Base-by-base conservation (phyloP, 2,797 vertebrate species). In the Clarias laeviceps region DNA sequence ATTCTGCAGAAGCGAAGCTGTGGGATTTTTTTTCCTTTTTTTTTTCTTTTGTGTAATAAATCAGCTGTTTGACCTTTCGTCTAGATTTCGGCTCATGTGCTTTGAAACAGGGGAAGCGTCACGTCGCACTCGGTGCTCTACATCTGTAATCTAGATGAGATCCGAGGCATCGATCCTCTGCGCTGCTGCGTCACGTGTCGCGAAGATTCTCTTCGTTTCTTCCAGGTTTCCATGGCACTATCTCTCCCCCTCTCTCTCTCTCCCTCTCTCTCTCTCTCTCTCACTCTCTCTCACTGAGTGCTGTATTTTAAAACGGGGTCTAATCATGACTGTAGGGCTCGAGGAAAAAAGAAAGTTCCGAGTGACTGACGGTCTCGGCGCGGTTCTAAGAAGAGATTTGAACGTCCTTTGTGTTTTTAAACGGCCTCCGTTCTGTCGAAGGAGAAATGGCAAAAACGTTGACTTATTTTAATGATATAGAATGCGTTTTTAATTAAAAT, bases 391-490 rank as follows among this genome's bases (percentile, higher is more conserved):
- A 61, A n/a, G 79, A 74, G 24, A 27, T 24, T 32, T 80, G 37
- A 54, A 57, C 18, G 64, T 74, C 66, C 54, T 88, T 40, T 65
- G 61, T 87, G 87, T 87, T 90, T 87, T 88, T 85, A 85, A 90
- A 54, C 70, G 32, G 78, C 91, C 22, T 84, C 91, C 86, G 84
- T 90, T 70, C 82, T 87, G 82, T 77, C 22, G 88, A 88, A 72
- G 87, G 85, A 87, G 88, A 90, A 90, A 84, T 87, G 90, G 89
- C 45, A 18, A 32, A 93, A 92, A 92, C 88, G 92, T 89, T 92
- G 93, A 91, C 93, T 91, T 95, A 94, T 95, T 95, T 95, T 95
- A 92, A 93, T 94, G 94, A 94, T 91, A 92, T 90, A 92, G 88
- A 93, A 93, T 92, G 91, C 18, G 22, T 95, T 95, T 95, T 93